Evolutionary conservation across 2,113 vertebrate species (phyloP), one percentile per base, ranked within the genome.

Genomic region (Dromas ardeola): DNA sequence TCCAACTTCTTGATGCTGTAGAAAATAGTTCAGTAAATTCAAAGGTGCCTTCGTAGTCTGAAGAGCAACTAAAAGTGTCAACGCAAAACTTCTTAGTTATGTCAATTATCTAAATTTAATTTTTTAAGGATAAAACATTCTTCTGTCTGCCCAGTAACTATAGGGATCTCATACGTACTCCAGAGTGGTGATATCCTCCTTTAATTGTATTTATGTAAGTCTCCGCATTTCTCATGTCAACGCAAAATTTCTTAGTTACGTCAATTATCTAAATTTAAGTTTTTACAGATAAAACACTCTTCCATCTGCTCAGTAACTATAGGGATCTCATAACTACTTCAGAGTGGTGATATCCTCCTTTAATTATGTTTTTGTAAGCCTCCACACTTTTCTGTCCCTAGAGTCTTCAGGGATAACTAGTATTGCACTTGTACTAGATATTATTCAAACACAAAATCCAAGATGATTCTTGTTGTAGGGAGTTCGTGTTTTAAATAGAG

Each of bases 261-360:
- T 72, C 55, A 81, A 1, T 89, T 63, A 32, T 18, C 21, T 55
- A 25, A 36, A 23, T 81, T 70, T 81, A 36, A 7, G 32, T 78
- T 81, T 85, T 76, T 45, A 65, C 49, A 34, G 30, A 15, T 43
- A 34, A 87, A 81, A 7, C n/a, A 49, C 15, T 10, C 14, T 30
- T 61, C 30, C 0, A 0, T 1, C 8, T 85, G 15, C n/a, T 10
- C 10, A 5, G 6, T 74, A 42, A 43, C 19, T 81, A 0, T 5
- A 63, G 40, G 23, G 4, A 36, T 62, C 30, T 93, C 43, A 1
- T 59, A 63, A 22, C 29, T 76, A 5, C 61, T 59, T 7, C 5
- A 12, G 12, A 36, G 20, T 36, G 15, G 12, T 40, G 25, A 30
- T 70, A 36, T 15, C 25, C 56, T 69, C 23, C 2, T 63, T 62